Evolutionary conservation across 2,888 invertebrate genomes (phyloP).

Genomic region (Anaspis maculata): DNA sequence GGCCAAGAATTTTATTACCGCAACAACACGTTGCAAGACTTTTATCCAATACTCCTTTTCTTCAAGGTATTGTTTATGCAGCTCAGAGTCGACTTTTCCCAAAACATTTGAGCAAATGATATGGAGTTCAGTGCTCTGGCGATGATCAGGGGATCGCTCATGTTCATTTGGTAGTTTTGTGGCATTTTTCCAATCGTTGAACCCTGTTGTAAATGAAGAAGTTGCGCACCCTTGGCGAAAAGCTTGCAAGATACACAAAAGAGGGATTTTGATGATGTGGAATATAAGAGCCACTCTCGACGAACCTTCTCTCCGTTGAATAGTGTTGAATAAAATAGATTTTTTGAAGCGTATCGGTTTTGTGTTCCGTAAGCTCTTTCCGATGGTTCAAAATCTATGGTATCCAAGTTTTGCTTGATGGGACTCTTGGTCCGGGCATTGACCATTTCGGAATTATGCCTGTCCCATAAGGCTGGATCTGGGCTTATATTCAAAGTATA

Average conservation of each 20-base stretch:
- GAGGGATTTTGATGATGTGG: not conserved
- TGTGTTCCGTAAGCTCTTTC: not conserved
- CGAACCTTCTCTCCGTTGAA: not conserved
- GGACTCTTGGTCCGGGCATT: not conserved
- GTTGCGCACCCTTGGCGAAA: not conserved
- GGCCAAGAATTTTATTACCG: constrained; percentile 12
- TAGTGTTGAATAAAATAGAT: not conserved
- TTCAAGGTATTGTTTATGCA: constrained; percentile 7
- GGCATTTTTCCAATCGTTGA: constrained; percentile 19
- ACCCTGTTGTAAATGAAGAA: too few relatives aligned
- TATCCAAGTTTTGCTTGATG: not conserved
- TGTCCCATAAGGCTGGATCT: not conserved
- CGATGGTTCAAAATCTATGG: not conserved
- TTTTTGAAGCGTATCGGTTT: not conserved
- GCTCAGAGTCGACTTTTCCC: constrained; percentile 9
- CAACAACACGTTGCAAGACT: constrained; percentile 22
- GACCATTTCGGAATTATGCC: too few relatives aligned
- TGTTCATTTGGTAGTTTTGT: constrained; percentile 10
- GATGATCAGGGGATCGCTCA: constrained; percentile 14
- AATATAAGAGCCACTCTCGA: not conserved
- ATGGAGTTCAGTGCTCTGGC: constrained; percentile 9
- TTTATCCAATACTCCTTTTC: constrained; percentile 22
- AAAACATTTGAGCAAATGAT: constrained; percentile 5
- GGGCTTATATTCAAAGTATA: too few relatives aligned
- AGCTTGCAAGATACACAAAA: not conserved